Conservation (phyloP, 2,797 vertebrate species). For the Aselliscus stoliczkanus region DNA sequence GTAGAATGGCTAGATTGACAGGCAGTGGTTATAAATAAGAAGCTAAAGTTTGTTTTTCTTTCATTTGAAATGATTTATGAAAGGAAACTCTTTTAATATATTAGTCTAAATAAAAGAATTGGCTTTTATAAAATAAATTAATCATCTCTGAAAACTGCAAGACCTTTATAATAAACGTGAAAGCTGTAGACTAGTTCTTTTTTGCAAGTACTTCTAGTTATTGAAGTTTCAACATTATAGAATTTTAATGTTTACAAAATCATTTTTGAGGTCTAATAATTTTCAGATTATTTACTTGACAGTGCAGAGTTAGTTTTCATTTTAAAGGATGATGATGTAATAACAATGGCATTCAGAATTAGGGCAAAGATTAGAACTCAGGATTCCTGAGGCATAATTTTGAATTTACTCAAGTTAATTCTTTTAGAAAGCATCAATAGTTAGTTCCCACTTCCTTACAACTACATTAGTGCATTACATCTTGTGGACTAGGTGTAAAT, state of each 20-base stretch:
- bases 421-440: background rate
- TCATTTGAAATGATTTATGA: background rate
- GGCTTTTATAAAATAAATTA: background rate
- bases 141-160: background rate
- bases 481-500: background rate
- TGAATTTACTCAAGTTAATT: background rate
- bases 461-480: background rate
- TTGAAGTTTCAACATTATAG: background rate
- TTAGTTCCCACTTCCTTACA: background rate
- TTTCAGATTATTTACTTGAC: conserved; percentile 31
- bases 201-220: background rate
- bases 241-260: background rate
- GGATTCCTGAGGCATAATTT: background rate
- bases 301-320: background rate
- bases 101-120: background rate
- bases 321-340: background rate
- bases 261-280: background rate
- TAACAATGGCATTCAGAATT: background rate
- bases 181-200: background rate
- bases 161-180: background rate
- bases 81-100: background rate
- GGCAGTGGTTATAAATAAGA: background rate
- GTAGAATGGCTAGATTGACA: background rate
- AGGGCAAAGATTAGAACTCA: background rate
- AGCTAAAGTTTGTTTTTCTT: background rate